phyloP scores from a whole-genome alignment of 2,113 vertebrate genomes.

The Dicaeum eximium region DNA sequence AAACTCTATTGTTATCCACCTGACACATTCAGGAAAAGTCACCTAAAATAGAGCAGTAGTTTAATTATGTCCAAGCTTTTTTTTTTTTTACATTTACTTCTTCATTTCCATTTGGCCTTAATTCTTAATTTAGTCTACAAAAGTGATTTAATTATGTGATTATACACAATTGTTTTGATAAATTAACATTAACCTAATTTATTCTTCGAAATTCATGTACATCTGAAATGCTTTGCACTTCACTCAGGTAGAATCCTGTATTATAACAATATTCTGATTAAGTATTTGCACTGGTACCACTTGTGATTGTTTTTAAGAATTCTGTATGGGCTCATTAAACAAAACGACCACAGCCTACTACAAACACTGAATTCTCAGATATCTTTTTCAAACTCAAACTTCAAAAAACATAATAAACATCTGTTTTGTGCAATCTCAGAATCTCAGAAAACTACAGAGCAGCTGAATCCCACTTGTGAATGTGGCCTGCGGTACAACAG shows the following conservation, averaged over 20 bases:
- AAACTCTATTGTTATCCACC: constrained; percentile 96
- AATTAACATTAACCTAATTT: neutral
- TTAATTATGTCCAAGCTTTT: neutral
- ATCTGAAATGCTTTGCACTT: neutral
- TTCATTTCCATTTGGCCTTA: neutral
- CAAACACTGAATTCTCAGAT: neutral
- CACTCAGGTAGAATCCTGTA: neutral
- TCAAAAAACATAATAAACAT: neutral
- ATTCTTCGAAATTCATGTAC: neutral
- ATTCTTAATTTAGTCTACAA: neutral
- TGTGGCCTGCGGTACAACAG: accelerated
- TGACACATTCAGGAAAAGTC: constrained; percentile 95
- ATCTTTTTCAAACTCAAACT: neutral
- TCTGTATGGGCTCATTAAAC: neutral
- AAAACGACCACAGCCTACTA: neutral
- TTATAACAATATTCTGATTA: neutral
- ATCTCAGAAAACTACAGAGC: neutral
- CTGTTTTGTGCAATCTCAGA: neutral
- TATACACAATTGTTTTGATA: neutral
- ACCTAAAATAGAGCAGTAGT: constrained; percentile 73
- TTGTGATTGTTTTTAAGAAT: neutral
- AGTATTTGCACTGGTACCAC: neutral
- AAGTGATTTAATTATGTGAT: neutral
- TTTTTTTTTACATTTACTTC: neutral
- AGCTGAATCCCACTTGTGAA: neutral